Base-by-base conservation (phyloP, 2,113 vertebrate genomes). In the Pseudorasbora parva region DNA sequence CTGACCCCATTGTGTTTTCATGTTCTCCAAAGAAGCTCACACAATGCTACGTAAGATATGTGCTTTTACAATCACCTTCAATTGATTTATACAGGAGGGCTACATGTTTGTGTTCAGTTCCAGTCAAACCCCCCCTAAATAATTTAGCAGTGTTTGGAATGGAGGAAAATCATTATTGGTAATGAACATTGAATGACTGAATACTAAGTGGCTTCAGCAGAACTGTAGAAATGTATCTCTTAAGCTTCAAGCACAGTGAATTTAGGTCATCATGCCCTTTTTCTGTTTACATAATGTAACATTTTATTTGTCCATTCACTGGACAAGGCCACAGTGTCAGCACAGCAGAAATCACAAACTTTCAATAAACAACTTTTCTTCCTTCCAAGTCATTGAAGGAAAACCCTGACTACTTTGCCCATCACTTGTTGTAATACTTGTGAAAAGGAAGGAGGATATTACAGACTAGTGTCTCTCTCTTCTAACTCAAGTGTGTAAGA, bases 1-100 rank as follows among this genome's bases (percentile, higher is more conserved):
- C 86, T 30, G 21, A 25, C 15, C 5, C 66, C 78, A 76, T 75
- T 82, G 33, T 62, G 54, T 86, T 77, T 84, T 78, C 43, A 56
- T 81, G 84, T n/a, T 11, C 47, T 77, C 81, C 64, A 43, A 49
- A 69, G 21, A 56, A 71, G 60, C 64, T 45, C 27, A 45, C 27
- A 59, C 54, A 62, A 81, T 81, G 30, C 60, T 15, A 12, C 21
- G 41, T 68, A 41, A 84, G 25, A 37, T 49, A 37, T 47, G 49
- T 30, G 54, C 60, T 45, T 76, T 81, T 81, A 64, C 23, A 21
- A 78, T 77, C 82, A 73, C 59, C 41, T 82, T 15, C 0, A 6
- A 25, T 51, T 80, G 43, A 60, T 14, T 78, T 60, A 45, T 60
- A 78, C n/a, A 25, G 76, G 56, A 25, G 37, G n/a, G 37, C 57